A percentile compares a stretch with the other conserved stretches of the same genome.
These are phyloP conservation scores for Lophius piscatorius DNA, from an alignment of 2,113 vertebrate species.

Conservation along the genomic window DNA sequence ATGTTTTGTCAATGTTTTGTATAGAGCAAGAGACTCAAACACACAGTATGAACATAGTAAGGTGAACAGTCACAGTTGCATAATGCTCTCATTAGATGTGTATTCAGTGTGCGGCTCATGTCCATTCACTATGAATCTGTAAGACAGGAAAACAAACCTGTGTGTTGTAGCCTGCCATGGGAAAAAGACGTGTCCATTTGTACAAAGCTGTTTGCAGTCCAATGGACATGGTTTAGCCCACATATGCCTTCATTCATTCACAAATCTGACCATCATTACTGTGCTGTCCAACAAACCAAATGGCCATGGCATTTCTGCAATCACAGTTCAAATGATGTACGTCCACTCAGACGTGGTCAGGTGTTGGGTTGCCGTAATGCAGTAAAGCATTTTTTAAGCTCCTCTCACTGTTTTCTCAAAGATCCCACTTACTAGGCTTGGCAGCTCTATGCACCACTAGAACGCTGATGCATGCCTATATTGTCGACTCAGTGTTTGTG, in stretches of 20 bases:
- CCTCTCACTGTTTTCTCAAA: too few species aligned
- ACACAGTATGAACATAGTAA: not conserved
- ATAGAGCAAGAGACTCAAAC: constrained; percentile 39
- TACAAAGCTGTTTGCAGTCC: constrained; percentile 31
- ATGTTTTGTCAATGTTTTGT: constrained; percentile 75
- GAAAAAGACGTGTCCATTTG: constrained; percentile 29
- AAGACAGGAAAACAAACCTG: constrained; percentile 20
- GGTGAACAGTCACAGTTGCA: not conserved
- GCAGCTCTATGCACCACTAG: too few species aligned
- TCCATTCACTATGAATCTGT: constrained; percentile 7
- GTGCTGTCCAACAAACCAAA: not conserved
- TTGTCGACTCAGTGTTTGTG: too few species aligned
- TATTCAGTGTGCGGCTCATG: not conserved
- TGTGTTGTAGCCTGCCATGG: constrained; percentile 21
- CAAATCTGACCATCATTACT: not conserved
- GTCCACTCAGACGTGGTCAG: too few species aligned
- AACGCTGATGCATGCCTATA: too few species aligned
- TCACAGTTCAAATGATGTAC: not conserved
- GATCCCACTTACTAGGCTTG: too few species aligned
- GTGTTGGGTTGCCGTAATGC: too few species aligned
- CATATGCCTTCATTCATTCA: constrained; percentile 6
- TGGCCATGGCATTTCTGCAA: not conserved
- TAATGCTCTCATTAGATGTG: constrained; percentile 13
- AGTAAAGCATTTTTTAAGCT: too few species aligned
- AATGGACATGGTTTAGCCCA: constrained; percentile 5